phyloP scores from a whole-genome alignment of 2,797 vertebrate species.

The Rhynchonycteris naso region DNA sequence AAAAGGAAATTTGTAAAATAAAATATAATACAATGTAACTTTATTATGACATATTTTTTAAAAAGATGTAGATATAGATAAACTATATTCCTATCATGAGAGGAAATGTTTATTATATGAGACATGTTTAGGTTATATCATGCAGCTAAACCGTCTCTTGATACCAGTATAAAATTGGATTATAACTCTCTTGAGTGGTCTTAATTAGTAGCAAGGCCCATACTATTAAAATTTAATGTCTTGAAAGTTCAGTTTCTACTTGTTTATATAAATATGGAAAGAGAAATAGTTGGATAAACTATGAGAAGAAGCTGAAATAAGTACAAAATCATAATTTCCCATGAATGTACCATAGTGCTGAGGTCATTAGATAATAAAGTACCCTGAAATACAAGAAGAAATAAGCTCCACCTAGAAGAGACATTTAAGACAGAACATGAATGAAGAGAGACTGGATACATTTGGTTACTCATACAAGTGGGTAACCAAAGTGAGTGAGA shows the following conservation, averaged over 20 bases:
- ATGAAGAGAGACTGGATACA: background rate
- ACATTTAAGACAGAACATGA: background rate
- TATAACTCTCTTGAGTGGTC: conserved; percentile 24
- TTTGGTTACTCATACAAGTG: background rate
- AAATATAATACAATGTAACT: background rate
- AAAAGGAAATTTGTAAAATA: background rate
- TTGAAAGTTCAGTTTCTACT: conserved; percentile 11
- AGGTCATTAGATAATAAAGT: background rate
- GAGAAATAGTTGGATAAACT: background rate
- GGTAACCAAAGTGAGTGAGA: background rate
- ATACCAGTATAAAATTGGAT: conserved; percentile 20
- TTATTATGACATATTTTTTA: conserved; percentile 26
- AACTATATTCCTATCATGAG: background rate
- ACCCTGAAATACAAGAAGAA: background rate
- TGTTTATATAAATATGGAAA: conserved; percentile 10
- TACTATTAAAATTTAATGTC: conserved; percentile 23
- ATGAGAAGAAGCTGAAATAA: background rate
- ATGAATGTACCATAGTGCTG: background rate
- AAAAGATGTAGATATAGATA: background rate
- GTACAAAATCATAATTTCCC: conserved; percentile 38
- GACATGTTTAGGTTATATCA: background rate
- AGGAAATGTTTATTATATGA: conserved; percentile 50
- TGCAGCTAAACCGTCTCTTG: background rate
- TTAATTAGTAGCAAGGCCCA: conserved; percentile 35
- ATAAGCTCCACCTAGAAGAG: background rate